Conservation (phyloP, 1,140 invertebrate species). For the Belonocnema kinseyi region DNA sequence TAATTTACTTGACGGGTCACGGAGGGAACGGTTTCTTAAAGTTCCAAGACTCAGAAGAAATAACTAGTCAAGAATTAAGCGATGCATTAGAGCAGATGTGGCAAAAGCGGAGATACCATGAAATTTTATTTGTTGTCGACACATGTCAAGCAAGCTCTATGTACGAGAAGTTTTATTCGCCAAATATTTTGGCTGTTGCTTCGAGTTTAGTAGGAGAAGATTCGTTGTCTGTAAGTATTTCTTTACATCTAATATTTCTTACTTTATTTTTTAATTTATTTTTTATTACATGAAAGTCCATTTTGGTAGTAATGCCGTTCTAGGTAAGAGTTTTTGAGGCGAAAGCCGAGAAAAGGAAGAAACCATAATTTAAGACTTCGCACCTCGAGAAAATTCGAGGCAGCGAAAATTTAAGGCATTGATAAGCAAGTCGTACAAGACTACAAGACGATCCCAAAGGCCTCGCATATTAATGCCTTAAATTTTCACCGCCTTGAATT, state of each 20-base stretch:
- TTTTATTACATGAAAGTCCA: too few relatives aligned
- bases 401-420: too few relatives aligned
- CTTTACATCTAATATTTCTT: neutral
- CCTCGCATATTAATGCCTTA: too few relatives aligned
- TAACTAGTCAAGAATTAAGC: slow-evolving; percentile 98
- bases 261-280: too few relatives aligned
- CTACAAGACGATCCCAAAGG: too few relatives aligned
- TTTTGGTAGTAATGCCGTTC: too few relatives aligned
- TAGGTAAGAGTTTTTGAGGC: too few relatives aligned
- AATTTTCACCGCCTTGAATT: too few relatives aligned
- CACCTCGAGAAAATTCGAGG: too few relatives aligned
- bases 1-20: slow-evolving; percentile 98
- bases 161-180: slow-evolving; percentile 98
- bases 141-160: slow-evolving; percentile 99
- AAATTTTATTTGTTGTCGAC: slow-evolving; percentile 99
- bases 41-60: slow-evolving; percentile 99
- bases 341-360: too few relatives aligned
- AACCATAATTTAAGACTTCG: too few relatives aligned
- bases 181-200: slow-evolving; percentile 97
- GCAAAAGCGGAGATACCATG: slow-evolving; percentile 98
- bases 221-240: slow-evolving; percentile 90
- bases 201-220: slow-evolving; percentile 99
- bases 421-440: too few relatives aligned
- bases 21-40: slow-evolving; percentile 99
- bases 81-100: slow-evolving; percentile 99